Conservation (phyloP, 2,113 vertebrate genomes). For the Nothobranchius furzeri region DNA sequence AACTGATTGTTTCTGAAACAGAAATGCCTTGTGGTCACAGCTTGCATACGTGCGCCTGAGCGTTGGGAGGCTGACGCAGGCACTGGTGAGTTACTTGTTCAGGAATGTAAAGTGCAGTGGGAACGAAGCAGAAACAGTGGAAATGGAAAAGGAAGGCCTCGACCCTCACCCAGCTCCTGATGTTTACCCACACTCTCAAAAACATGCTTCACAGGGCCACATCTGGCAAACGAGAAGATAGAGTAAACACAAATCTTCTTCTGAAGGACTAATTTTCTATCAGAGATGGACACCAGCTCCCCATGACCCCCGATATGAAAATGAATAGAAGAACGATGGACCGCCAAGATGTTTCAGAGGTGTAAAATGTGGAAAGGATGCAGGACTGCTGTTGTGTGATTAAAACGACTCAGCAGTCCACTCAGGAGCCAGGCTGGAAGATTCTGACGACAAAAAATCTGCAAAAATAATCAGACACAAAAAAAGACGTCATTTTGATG, state of each 20-base stretch:
- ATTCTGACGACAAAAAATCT: no score
- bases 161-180: conserved; percentile 52
- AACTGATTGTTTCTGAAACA: conserved; percentile 3
- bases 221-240: not conserved
- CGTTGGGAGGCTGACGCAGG: conserved; percentile 55
- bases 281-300: not conserved
- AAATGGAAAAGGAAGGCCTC: conserved; percentile 59
- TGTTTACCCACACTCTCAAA: conserved; percentile 35
- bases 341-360: no score
- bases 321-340: no score
- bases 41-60: conserved; percentile 10
- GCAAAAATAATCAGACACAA: no score
- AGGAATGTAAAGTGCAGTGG: conserved; percentile 71
- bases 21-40: conserved; percentile 1
- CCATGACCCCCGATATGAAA: no score
- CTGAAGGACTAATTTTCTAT: not conserved
- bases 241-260: not conserved
- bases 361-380: no score
- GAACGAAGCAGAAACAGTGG: conserved; percentile 45
- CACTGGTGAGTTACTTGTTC: conserved; percentile 54
- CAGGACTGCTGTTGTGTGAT: no score
- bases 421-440: no score
- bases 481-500: no score
- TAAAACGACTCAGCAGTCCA: no score
- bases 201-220: not conserved